A percentile compares a stretch with the other conserved stretches of the same genome.
Evolutionary conservation across 2,888 invertebrate species (phyloP).

Genomic region (Elmis aenea): DNA sequence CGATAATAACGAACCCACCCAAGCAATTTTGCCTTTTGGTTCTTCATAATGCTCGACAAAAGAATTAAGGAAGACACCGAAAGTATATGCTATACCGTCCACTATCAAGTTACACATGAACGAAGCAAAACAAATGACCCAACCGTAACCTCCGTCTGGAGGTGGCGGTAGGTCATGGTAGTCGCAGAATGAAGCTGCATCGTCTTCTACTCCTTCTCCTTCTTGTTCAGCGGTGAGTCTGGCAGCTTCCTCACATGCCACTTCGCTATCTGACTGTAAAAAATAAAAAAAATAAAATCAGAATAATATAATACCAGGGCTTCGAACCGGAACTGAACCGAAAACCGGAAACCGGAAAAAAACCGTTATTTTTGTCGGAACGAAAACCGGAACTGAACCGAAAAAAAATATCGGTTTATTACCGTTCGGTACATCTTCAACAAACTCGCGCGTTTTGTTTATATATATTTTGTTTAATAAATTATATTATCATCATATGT

Average conservation of each 20-base stretch:
- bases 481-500: no score
- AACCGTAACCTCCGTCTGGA: constrained; percentile 88
- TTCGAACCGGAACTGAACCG: no score
- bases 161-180: constrained; percentile 79
- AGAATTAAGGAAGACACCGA: constrained; percentile 85
- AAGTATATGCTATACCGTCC: constrained; percentile 98
- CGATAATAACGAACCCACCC: constrained; percentile 91
- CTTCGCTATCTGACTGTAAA: constrained; percentile 79
- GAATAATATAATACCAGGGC: no score
- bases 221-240: constrained; percentile 64
- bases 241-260: constrained; percentile 79
- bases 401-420: no score
- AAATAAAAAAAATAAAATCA: constrained; percentile 23
- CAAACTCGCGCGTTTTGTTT: no score
- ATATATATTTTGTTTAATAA: no score
- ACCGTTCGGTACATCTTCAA: no score
- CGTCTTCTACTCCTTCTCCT: constrained; percentile 59
- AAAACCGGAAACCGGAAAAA: no score
- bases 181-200: constrained; percentile 54
- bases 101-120: constrained; percentile 98
- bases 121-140: constrained; percentile 93
- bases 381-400: no score
- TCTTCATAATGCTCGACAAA: constrained; percentile 78
- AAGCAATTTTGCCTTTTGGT: constrained; percentile 82
- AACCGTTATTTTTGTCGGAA: no score